Evolutionary conservation across 37 sponge, comb jelly and placozoan species (phyloP).

Genomic region (Chondrilla cf. caribensis): DNA sequence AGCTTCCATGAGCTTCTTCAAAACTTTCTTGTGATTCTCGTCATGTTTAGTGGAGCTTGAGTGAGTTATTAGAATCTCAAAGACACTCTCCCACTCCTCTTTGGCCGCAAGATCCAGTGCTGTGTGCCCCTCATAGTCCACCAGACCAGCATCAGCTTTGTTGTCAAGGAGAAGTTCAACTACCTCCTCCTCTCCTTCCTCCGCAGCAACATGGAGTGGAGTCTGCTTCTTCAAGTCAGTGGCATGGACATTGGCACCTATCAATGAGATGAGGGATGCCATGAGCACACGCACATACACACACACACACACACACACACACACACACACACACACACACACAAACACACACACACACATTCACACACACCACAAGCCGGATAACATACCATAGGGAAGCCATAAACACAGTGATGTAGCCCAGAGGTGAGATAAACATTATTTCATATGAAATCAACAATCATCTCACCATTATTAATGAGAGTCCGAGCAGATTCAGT

Average conservation of each 20-base stretch:
- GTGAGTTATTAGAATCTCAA: conserved; percentile 6
- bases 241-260: conserved; percentile 10
- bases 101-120: conserved; percentile 15
- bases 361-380: too few species aligned
- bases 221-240: neutral
- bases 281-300: too few species aligned
- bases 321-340: neutral
- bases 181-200: conserved; percentile 10
- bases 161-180: neutral
- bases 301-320: neutral
- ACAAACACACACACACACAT: too few species aligned
- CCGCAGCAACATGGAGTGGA: conserved; percentile 15
- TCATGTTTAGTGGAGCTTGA: neutral
- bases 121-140: conserved; percentile 9
- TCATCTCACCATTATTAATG: neutral
- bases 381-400: too few species aligned
- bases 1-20: conserved; percentile 14
- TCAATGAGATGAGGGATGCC: too few species aligned
- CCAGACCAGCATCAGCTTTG: neutral
- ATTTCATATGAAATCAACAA: neutral
- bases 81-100: neutral
- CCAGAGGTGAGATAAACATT: too few species aligned
- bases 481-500: neutral
- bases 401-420: too few species aligned
- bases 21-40: neutral